Conservation (phyloP, 1,140 invertebrate species). For the Pogonomyrmex californicus region DNA sequence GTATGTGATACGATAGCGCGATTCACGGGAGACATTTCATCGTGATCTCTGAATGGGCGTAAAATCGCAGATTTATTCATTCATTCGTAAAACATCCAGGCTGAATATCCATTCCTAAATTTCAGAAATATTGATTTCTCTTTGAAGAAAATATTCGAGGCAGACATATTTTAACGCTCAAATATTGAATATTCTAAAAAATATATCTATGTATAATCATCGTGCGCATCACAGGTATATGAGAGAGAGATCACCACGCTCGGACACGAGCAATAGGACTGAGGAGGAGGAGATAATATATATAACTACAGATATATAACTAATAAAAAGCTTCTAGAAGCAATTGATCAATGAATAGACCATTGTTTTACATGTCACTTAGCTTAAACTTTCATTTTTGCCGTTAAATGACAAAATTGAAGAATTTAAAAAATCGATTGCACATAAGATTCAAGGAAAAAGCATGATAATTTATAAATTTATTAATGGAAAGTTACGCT, state of each 20-base stretch:
- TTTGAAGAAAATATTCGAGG: background rate
- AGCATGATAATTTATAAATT: slow-evolving; percentile 4
- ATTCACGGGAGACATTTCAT: slow-evolving; percentile 29
- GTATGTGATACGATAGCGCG: slow-evolving; percentile 18
- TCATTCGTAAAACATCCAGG: background rate
- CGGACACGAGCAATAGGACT: no score
- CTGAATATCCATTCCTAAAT: no score
- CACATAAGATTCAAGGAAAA: background rate
- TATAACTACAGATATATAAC: no score
- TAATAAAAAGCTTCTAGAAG: background rate
- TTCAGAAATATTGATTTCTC: background rate
- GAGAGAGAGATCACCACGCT: no score
- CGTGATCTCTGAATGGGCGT: background rate
- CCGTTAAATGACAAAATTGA: background rate
- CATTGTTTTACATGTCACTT: background rate
- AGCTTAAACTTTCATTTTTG: background rate
- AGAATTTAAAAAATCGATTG: background rate
- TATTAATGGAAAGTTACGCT: slow-evolving; percentile 5
- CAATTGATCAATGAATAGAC: background rate
- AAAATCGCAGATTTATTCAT: background rate
- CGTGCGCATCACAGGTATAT: no score
- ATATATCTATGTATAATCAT: background rate
- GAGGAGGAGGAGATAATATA: no score
- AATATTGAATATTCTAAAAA: background rate
- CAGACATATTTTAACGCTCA: background rate